Evolutionary conservation across 2,797 vertebrate genomes (phyloP).

Genomic region (Mallotus villosus): DNA sequence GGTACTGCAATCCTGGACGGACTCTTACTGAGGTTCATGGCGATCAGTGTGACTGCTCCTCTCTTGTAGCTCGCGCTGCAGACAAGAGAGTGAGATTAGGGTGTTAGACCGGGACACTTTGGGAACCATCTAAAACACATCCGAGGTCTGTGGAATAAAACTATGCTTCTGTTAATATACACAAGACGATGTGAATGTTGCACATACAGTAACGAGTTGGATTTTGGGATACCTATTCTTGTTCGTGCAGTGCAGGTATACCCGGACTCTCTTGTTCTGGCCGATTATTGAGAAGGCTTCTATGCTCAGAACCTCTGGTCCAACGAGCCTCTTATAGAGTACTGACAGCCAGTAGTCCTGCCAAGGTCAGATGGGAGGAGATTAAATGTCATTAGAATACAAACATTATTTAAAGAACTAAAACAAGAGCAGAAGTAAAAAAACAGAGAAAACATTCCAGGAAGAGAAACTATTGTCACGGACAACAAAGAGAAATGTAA

Average conservation of each 20-base stretch:
- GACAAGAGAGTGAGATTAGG: neutral
- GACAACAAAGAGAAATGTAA: neutral
- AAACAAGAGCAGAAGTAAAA: neutral
- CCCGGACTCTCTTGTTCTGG: constrained; percentile 62
- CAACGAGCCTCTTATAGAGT: constrained; percentile 89
- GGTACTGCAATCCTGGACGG: constrained; percentile 74
- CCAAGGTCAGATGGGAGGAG: constrained; percentile 10
- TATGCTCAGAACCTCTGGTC: constrained; percentile 78
- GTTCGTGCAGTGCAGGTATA: constrained; percentile 90
- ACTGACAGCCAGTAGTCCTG: constrained; percentile 96
- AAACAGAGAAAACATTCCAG: neutral
- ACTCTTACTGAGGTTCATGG: constrained; percentile 81
- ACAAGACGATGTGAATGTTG: neutral
- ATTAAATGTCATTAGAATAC: neutral
- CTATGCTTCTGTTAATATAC: neutral
- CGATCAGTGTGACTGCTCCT: constrained; percentile 85
- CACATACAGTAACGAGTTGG: neutral
- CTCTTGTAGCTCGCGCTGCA: constrained; percentile 72
- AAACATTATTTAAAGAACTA: neutral
- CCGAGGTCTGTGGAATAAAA: neutral
- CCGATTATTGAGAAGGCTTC: constrained; percentile 29
- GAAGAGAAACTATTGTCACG: neutral
- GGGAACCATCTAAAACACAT: neutral
- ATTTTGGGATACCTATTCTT: constrained; percentile 72
- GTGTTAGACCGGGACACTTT: neutral